A percentile compares a stretch with the other conserved stretches of the same genome.
These are phyloP conservation scores for Chionomys nivalis DNA, from an alignment of 2,113 vertebrate genomes.

Conservation along the genomic window DNA sequence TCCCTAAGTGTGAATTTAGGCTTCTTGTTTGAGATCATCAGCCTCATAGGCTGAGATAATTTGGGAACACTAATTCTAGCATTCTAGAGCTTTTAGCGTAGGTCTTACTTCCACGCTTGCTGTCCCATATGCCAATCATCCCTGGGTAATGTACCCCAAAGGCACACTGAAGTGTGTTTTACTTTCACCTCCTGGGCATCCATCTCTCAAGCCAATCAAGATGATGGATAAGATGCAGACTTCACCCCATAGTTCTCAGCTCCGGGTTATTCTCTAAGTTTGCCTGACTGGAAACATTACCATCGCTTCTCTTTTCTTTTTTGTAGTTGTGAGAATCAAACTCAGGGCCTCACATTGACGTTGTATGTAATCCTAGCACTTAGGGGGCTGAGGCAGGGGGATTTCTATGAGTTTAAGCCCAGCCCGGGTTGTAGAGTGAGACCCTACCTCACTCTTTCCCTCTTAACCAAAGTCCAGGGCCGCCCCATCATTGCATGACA, in stretches of 20 bases:
- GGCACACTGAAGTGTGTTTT: background rate
- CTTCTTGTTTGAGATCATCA: slow-evolving; percentile 27
- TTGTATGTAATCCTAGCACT: background rate
- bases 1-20: slow-evolving; percentile 15
- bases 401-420: background rate
- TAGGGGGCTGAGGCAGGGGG: background rate
- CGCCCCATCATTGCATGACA: background rate
- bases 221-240: background rate
- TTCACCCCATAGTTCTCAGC: background rate
- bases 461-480: background rate
- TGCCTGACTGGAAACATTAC: background rate
- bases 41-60: background rate
- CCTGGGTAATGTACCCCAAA: background rate
- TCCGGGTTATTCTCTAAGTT: background rate
- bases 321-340: background rate
- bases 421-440: background rate
- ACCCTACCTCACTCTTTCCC: background rate
- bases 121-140: background rate
- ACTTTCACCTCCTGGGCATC: background rate
- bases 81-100: background rate
- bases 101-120: background rate
- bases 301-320: background rate
- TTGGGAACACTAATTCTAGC: slow-evolving; percentile 2
- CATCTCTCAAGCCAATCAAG: background rate
- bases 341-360: background rate